These are phyloP conservation scores for Rhabdomys dilectus DNA, from an alignment of 2,113 vertebrate genomes.

Conservation along the genomic window DNA sequence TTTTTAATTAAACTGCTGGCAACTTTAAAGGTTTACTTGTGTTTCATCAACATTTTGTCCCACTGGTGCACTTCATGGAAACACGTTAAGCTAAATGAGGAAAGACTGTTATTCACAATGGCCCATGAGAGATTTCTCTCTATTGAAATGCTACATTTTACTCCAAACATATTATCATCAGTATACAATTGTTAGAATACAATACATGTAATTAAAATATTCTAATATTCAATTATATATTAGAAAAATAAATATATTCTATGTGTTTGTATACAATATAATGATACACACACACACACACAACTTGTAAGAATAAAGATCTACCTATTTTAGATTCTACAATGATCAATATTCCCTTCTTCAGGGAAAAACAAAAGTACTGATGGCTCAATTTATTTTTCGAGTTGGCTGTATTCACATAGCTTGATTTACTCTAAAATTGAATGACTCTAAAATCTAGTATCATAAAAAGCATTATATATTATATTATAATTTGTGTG, in stretches of 20 bases:
- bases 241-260: not conserved
- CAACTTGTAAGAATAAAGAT: not conserved
- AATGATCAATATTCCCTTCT: not conserved
- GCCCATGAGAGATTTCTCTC: slow-evolving; percentile 61
- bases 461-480: not conserved
- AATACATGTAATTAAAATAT: not conserved
- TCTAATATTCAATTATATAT: not conserved
- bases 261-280: not conserved
- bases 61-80: slow-evolving; percentile 71
- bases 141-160: slow-evolving; percentile 48
- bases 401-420: not conserved
- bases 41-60: slow-evolving; percentile 71
- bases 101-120: slow-evolving; percentile 72
- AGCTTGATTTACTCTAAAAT: not conserved
- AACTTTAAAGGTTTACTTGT: slow-evolving; percentile 77
- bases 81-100: slow-evolving; percentile 81
- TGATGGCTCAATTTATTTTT: not conserved
- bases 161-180: slow-evolving; percentile 12
- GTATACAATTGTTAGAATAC: slow-evolving; percentile 32
- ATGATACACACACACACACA: not conserved
- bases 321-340: not conserved
- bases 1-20: not conserved
- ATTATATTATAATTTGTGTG: not conserved
- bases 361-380: not conserved
- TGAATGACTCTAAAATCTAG: not conserved